Base-by-base conservation (phyloP, 2,113 vertebrate species). In the Ageneiosus marmoratus region DNA sequence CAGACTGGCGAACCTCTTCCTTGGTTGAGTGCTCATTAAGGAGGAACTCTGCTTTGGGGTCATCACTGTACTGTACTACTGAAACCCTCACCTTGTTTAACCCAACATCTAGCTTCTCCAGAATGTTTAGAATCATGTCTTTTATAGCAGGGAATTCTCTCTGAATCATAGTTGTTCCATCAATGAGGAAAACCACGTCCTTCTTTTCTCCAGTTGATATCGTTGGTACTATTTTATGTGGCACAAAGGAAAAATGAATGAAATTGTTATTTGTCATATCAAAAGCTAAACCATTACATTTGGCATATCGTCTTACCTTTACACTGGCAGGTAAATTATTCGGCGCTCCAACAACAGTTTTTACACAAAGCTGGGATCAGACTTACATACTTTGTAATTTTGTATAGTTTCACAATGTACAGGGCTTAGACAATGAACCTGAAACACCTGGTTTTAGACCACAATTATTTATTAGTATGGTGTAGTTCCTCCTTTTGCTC, bases 111-210 rank as follows among this genome's bases (percentile, higher is more conserved):
- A 99, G 84, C 75, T 88, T 92, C 1, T 92, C 94, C 8, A 97
- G 94, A 18, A 99, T 91, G 88, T 91, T 94, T 85, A 86, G 89
- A 0, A 99, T 95, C 91, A 98, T 94, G 5, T 93, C 88, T 0
- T 94, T 94, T 60, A 98, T 72, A 22, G 94, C 87, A 86, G 90
- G 87, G 77, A 99, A 98, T 67, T 98, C 95, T 11, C 89, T 89
- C 4, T 89, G 88, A 0, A 93, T 91, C 0, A 87, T 90, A 51
- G 94, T 95, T 44, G 96, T 95, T 32, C 96, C 97, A 0, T 99
- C 98, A 16, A 99, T 92, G 62, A 99, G 93, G 89, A 99, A 99
- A 9, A 99, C 97, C 0, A 99, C 82, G 0, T 99, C 98, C 81
- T 92, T 95, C 90, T 96, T 98, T 86, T 87, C 89, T 32, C 93